These are phyloP conservation scores for Sarcophilus harrisii DNA, from an alignment of 2,797 vertebrate genomes.

Conservation along the genomic window DNA sequence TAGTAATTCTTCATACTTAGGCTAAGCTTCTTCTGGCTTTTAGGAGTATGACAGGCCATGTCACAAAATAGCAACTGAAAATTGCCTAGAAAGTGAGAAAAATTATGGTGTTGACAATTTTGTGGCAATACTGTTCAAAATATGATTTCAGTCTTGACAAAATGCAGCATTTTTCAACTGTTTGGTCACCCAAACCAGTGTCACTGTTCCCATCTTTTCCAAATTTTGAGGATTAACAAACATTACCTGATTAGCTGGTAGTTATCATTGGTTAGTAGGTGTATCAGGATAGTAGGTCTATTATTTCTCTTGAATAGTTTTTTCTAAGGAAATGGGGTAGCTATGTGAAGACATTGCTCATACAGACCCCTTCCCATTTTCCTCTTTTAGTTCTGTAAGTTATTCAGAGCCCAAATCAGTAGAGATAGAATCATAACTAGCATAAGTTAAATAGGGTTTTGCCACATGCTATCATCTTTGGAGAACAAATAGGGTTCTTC, in stretches of 20 bases:
- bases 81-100: background rate
- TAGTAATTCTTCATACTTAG: background rate
- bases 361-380: background rate
- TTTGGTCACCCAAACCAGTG: background rate
- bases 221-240: background rate
- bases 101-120: background rate
- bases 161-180: background rate
- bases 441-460: background rate
- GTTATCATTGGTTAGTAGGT: background rate
- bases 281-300: background rate
- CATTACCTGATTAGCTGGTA: background rate
- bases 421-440: background rate
- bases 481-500: background rate
- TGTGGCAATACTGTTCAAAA: background rate
- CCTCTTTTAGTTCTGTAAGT: background rate
- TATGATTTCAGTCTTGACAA: background rate
- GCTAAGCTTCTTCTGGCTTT: background rate
- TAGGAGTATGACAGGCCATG: background rate
- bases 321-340: background rate
- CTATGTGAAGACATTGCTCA: background rate
- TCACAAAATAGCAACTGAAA: background rate
- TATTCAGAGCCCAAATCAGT: background rate
- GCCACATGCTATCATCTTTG: background rate
- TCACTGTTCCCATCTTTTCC: background rate
- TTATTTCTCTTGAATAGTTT: background rate